A percentile compares a stretch with the other conserved stretches of the same genome.
These are phyloP conservation scores for Epirrhoe alternata DNA, from an alignment of 2,888 invertebrate species.

Conservation along the genomic window DNA sequence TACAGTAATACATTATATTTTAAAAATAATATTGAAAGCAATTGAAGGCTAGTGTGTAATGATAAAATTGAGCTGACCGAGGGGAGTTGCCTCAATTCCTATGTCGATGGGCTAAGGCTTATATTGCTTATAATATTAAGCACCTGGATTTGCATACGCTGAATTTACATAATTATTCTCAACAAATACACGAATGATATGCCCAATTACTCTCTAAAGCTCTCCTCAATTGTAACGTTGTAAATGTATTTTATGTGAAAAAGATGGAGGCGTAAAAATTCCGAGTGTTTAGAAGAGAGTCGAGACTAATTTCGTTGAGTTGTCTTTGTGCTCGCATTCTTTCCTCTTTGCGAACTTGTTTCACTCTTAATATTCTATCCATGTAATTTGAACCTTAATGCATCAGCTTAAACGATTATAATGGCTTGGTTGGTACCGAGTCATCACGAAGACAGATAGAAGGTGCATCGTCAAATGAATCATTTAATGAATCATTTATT, in stretches of 20 bases:
- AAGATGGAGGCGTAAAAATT: conserved; percentile 54
- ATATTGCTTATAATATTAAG: conserved; percentile 44
- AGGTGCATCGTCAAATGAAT: not conserved
- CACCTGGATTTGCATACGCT: not conserved
- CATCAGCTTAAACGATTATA: not conserved
- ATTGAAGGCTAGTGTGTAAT: no score
- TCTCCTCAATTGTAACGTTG: conserved; percentile 33
- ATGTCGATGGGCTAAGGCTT: no score
- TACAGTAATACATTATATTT: conserved; percentile 17
- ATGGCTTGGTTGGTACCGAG: not conserved
- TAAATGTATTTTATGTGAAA: conserved; percentile 49
- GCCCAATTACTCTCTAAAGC: conserved; percentile 43
- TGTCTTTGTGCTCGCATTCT: conserved; percentile 49
- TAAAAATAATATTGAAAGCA: not conserved
- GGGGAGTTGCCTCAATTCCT: no score
- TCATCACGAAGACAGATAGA: not conserved
- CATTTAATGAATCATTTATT: no score
- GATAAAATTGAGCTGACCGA: no score
- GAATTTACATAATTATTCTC: not conserved
- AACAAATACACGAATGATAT: not conserved
- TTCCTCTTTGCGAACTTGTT: conserved; percentile 27
- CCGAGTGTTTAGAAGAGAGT: conserved; percentile 49
- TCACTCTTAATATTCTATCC: conserved; percentile 2
- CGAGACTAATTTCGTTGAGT: conserved; percentile 53
- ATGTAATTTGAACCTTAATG: not conserved